Percentiles rank a stretch among this genome's conserved stretches.
Evolutionary conservation across 2,113 vertebrate species (phyloP).

Genomic region (Mus spicilegus): DNA sequence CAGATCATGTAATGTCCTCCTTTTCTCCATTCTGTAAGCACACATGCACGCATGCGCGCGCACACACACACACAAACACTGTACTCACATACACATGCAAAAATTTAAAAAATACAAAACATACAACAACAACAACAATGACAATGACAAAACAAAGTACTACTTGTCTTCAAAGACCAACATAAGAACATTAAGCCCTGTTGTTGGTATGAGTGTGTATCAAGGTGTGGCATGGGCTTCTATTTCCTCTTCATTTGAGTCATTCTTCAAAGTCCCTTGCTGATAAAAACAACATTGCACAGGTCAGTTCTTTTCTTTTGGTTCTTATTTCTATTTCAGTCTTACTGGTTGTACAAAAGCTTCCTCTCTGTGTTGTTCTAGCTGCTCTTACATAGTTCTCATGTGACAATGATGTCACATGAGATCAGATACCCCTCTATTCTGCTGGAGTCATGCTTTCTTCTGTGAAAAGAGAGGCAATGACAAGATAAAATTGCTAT

Average conservation of each 20-base stretch:
- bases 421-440: too few species aligned
- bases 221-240: too few species aligned
- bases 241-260: not conserved
- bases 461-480: not conserved
- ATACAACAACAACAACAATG: too few species aligned
- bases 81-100: not conserved
- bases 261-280: not conserved
- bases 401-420: too few species aligned
- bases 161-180: not conserved
- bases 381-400: too few species aligned
- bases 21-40: not conserved
- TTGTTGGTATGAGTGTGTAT: too few species aligned
- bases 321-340: not conserved
- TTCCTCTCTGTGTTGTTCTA: not conserved
- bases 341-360: not conserved
- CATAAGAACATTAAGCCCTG: not conserved
- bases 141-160: not conserved
- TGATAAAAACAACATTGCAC: not conserved
- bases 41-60: too few species aligned
- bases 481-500: not conserved
- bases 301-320: too few species aligned
- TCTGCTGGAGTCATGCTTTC: not conserved
- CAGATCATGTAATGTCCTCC: too few species aligned
- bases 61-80: not conserved
- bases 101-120: not conserved